Conservation (phyloP, 2,888 invertebrate species). For the Pomacea canaliculata region DNA sequence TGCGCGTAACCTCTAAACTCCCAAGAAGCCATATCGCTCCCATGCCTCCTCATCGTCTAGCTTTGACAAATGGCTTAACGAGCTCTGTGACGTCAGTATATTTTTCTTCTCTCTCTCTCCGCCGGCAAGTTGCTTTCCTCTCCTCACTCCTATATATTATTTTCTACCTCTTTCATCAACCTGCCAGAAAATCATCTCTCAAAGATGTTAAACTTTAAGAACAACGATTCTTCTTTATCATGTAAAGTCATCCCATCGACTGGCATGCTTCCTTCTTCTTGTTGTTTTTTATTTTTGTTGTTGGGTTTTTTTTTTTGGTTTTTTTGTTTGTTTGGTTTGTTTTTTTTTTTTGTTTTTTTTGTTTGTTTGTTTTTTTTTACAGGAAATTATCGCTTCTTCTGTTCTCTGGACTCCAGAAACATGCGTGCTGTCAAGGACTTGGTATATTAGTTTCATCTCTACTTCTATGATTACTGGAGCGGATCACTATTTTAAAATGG, state of each 20-base stretch:
- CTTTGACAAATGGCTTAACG: conserved; percentile 35
- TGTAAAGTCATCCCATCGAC: too few relatives aligned
- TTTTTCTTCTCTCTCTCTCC: conserved; percentile 18
- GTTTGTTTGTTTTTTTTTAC: background rate
- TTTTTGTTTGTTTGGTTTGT: too few relatives aligned
- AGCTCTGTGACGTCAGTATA: conserved; percentile 28
- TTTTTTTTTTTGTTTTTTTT: conserved; percentile 1
- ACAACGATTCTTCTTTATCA: background rate
- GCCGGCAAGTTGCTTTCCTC: too few relatives aligned
- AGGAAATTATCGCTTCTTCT: too few relatives aligned
- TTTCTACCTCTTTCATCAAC: too few relatives aligned
- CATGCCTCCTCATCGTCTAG: conserved; percentile 10
- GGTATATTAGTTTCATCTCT: too few relatives aligned
- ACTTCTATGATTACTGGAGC: too few relatives aligned
- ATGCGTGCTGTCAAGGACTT: too few relatives aligned
- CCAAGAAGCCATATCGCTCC: conserved; percentile 6
- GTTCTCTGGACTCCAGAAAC: too few relatives aligned
- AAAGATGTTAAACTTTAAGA: conserved; percentile 7
- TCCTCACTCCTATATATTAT: too few relatives aligned
- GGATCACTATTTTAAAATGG: too few relatives aligned
- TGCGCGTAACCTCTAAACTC: conserved; percentile 17
- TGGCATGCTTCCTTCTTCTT: conserved; percentile 2
- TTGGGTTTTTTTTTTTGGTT: conserved; percentile 16
- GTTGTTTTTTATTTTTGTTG: background rate
- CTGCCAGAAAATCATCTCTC: background rate